These are phyloP conservation scores for Epiblema foenella DNA, from an alignment of 2,888 invertebrate species.

Conservation along the genomic window DNA sequence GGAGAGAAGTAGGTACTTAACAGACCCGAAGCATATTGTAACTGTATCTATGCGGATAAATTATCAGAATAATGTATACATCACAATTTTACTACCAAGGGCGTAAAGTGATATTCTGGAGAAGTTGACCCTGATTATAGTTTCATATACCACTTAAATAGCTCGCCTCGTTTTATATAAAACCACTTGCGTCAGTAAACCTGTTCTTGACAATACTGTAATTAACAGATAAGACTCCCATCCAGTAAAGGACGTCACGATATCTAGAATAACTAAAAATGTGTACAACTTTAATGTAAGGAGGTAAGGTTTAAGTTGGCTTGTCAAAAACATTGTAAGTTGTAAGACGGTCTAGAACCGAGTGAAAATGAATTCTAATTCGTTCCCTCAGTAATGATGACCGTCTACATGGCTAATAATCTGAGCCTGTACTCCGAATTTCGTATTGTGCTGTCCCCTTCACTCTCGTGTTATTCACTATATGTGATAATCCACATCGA, in stretches of 20 bases:
- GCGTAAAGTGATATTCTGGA: background rate
- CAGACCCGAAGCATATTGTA: too few relatives aligned
- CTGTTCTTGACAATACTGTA: slow-evolving; percentile 16
- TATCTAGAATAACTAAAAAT: background rate
- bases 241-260: background rate
- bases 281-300: background rate
- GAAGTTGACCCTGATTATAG: background rate
- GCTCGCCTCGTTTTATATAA: background rate
- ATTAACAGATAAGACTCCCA: slow-evolving; percentile 18
- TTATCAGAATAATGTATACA: too few relatives aligned
- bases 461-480: too few relatives aligned
- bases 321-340: background rate
- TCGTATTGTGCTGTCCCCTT: too few relatives aligned
- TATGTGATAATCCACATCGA: too few relatives aligned
- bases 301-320: background rate
- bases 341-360: background rate
- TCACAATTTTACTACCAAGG: background rate
- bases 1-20: too few relatives aligned
- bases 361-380: background rate
- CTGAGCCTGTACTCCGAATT: too few relatives aligned
- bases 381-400: background rate
- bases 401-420: too few relatives aligned
- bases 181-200: slow-evolving; percentile 22
- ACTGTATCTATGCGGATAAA: too few relatives aligned
- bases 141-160: background rate